Base-by-base conservation (phyloP, 2,888 invertebrate species). In the Eulithis testata region DNA sequence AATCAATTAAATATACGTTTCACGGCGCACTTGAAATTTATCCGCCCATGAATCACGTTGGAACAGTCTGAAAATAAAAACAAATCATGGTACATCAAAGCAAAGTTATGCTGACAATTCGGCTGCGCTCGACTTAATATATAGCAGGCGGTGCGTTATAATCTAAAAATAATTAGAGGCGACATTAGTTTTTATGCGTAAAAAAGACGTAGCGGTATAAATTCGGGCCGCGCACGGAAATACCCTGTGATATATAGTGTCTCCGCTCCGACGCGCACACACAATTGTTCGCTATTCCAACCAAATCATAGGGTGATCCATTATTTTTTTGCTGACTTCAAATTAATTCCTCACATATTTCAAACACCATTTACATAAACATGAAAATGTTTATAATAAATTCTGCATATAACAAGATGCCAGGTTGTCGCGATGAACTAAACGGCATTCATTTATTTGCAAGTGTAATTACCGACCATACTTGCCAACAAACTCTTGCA, bases 101-200 rank as follows among this genome's bases (percentile, higher is more conserved):
- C 87, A 78, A 79, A 91, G 91, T 91, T 92, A 93, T 92, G 92
- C 92, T 91, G 91, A 92, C 92, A 89, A 93, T 93, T 88, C 90
- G 88, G 90, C 86, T 86, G 78, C 85, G 87, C 85, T 84, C 84
- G 86, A 84, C 89, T 86, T 90, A 91, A 91, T 89, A 90, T 93
- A 93, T 88, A 84, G 88, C 90, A 83, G 88, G 86, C 91, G 91
- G 90, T 89, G 86, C 89, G 91, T 89, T 91, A 87, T 91, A 91
- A 92, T 92, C 92, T 91, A 93, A 91, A 93, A 93, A 93, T 93
- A 93, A 93, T 93, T 92, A 93, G 90, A 89, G 84, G 84, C 84
- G 91, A 90, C 91, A 91, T 91, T 91, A 89, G 92, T 93, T 92
- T 92, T 93, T 91, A 90, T 87, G 88, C 88, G 87, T 92, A 91